Evolutionary conservation across 2,797 vertebrate species (phyloP).

Genomic region (Scyliorhinus canicula): DNA sequence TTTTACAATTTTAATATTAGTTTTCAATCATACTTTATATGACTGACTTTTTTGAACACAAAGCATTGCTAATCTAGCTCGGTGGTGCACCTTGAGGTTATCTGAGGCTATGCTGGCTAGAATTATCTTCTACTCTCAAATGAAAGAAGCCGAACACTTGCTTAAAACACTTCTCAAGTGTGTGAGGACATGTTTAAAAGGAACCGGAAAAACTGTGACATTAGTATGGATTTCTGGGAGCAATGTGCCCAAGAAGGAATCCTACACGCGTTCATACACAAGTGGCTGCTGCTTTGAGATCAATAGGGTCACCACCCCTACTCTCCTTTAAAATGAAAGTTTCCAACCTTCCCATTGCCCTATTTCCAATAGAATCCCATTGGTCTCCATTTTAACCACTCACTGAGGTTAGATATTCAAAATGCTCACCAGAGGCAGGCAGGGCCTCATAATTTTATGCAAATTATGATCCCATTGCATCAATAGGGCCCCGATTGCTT

Average conservation of each 20-base stretch:
- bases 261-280: not conserved
- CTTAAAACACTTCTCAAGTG: not conserved
- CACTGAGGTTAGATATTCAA: not conserved
- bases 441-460: not conserved
- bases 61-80: not conserved
- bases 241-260: not conserved
- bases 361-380: not conserved
- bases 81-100: not conserved
- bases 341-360: not conserved
- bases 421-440: not conserved
- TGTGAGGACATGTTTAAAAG: not conserved
- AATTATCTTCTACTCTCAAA: not conserved
- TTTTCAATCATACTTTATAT: not conserved
- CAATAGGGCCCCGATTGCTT: not conserved
- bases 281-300: not conserved
- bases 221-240: not conserved
- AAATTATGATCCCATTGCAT: not conserved
- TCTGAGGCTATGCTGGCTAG: not conserved
- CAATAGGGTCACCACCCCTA: not conserved
- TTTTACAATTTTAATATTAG: not conserved
- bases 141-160: not conserved
- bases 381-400: not conserved
- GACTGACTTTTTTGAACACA: not conserved
- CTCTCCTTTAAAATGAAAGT: not conserved
- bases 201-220: not conserved